Evolutionary conservation across 53 echinoderm and acorn worm species (phyloP).

Genomic region (Henricia sp.): DNA sequence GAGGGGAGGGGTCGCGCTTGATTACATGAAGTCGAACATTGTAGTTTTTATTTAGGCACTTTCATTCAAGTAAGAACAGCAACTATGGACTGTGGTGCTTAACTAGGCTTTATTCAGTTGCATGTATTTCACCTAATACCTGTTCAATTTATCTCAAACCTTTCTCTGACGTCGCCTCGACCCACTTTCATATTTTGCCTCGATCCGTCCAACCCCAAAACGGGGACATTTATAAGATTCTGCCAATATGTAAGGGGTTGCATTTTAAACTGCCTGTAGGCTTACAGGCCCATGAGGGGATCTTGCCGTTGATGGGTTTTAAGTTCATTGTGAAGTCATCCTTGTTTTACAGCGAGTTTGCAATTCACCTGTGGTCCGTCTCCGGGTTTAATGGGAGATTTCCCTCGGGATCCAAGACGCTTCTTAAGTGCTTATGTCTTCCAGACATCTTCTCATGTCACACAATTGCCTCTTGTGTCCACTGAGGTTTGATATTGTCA

Average conservation of each 20-base stretch:
- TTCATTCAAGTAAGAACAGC: too few relatives aligned
- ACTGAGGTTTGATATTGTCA: too few relatives aligned
- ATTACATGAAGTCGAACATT: too few relatives aligned
- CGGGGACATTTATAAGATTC: neutral
- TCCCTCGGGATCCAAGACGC: neutral
- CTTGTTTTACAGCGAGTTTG: neutral
- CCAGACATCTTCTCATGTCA: neutral
- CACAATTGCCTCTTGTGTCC: too few relatives aligned
- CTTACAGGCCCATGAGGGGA: conserved; percentile 2
- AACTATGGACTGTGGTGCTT: too few relatives aligned
- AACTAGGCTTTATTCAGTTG: too few relatives aligned
- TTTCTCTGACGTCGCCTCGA: too few relatives aligned
- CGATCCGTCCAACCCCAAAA: neutral
- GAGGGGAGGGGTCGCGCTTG: too few relatives aligned
- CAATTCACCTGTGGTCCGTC: neutral
- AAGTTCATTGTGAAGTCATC: neutral
- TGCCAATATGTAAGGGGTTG: conserved; percentile 2
- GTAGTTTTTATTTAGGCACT: too few relatives aligned
- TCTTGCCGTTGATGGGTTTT: conserved; percentile 16
- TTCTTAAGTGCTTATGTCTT: neutral
- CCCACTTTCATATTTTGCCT: conserved; percentile 46
- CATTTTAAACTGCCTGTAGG: conserved; percentile 15
- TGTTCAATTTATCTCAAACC: too few relatives aligned
- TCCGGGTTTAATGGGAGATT: neutral
- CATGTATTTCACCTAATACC: too few relatives aligned